Evolutionary conservation across 2,113 vertebrate species (phyloP).

Genomic region (Cygnus buccinator): DNA sequence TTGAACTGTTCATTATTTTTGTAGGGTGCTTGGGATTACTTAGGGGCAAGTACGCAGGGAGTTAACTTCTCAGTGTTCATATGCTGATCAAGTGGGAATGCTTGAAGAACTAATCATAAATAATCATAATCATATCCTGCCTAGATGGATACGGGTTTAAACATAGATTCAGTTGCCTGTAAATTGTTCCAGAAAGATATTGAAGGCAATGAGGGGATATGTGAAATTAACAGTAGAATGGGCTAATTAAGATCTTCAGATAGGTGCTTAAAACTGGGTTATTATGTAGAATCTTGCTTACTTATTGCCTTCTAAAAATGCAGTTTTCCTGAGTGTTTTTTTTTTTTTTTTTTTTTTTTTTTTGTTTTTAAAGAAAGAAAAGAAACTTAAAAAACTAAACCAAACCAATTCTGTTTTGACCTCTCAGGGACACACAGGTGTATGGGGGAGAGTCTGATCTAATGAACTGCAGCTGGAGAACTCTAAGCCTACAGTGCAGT

Average conservation of each 20-base stretch:
- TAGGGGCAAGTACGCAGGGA: neutral
- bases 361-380: too few species aligned
- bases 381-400: neutral
- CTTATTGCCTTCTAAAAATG: neutral
- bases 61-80: conserved; percentile 11
- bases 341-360: neutral
- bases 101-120: conserved; percentile 56
- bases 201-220: conserved; percentile 40
- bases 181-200: conserved; percentile 50
- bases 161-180: conserved; percentile 23
- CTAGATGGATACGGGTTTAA: conserved; percentile 45
- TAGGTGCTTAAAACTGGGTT: conserved; percentile 49
- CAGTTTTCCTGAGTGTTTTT: neutral
- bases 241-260: conserved; percentile 65
- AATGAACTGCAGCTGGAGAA: neutral
- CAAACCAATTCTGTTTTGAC: neutral
- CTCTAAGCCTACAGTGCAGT: neutral
- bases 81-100: neutral
- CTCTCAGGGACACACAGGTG: neutral
- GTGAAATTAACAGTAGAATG: conserved; percentile 56
- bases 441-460: neutral
- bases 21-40: neutral
- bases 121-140: conserved; percentile 58
- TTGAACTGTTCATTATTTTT: neutral
- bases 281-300: neutral